Base-by-base conservation (phyloP, 92 coral and sea anemone genomes). In the Plumapathes pennacea region DNA sequence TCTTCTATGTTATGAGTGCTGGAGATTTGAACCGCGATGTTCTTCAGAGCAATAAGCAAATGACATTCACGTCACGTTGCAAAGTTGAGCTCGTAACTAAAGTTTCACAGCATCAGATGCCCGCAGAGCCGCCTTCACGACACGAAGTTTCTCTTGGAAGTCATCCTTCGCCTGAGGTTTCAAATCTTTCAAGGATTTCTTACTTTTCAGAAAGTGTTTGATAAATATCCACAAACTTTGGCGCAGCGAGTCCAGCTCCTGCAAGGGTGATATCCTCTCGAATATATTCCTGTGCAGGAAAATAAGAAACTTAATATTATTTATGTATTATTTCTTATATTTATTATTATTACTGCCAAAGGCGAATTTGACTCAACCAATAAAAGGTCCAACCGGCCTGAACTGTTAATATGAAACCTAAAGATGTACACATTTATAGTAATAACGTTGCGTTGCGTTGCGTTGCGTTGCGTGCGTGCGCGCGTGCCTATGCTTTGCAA, bases 171-270 rank as follows among this genome's bases (percentile, higher is more conserved):
- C n/a, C n/a, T n/a, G n/a, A n/a, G n/a, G n/a, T 38, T 55, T 55
- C 25, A 15, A 20, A n/a, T 15, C 29, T 32, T 58, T 58, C 18
- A 27, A 58, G 6, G 20, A 46, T 64, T 74, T 46, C 25, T 44
- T 49, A 51, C 48, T 74, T 3, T 52, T 66, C 46, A 88, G 60
- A 53, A 88, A 88, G 63, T 88, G 90, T 52, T 80, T 76, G 72
- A 88, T 78, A 43, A 88, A 88, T 22, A 88, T 57, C 9, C 81
- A 60, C 10, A 88, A 54, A 38, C 84, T 80, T 49, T 88, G 86
- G 31, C 88, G 76, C 50, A 83, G 82, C 33, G 68, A 31, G 3
- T 67, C 60, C 50, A 88, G 76, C 34, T 78, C 77, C 14, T 66
- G 69, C 19, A 68, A 25, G 1, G 90, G 18, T 19, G 86, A 62